phyloP scores from a whole-genome alignment of 1,140 invertebrate genomes.

The Rhopalosiphum padi region DNA sequence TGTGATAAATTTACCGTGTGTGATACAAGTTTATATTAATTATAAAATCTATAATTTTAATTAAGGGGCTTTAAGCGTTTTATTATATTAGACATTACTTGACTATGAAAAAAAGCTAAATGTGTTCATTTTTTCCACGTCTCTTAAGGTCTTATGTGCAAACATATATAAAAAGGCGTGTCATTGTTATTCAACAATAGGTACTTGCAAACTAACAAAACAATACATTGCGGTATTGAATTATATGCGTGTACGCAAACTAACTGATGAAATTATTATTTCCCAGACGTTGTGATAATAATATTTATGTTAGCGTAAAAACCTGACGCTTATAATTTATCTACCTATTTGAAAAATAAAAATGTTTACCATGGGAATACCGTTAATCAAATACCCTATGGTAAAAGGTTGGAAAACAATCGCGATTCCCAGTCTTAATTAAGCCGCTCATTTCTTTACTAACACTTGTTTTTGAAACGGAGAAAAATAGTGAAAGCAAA shows the following conservation, averaged over 20 bases:
- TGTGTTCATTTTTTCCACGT: neutral
- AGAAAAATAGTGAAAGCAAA: neutral
- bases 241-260: neutral
- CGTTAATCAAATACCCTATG: neutral
- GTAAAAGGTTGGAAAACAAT: slow-evolving; percentile 43
- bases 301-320: neutral
- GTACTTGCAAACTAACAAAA: neutral
- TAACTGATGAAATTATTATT: neutral
- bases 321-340: neutral
- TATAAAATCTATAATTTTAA: slow-evolving; percentile 16
- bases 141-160: neutral
- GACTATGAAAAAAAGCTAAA: neutral
- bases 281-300: neutral
- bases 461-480: slow-evolving; percentile 30
- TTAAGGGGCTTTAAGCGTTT: neutral
- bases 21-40: neutral
- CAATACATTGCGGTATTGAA: neutral
- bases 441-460: neutral
- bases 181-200: neutral
- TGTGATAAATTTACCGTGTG: neutral
- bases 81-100: neutral
- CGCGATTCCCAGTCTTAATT: slow-evolving; percentile 40
- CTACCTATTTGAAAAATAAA: slow-evolving; percentile 14
- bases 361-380: neutral
- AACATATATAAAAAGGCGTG: neutral